phyloP scores from a whole-genome alignment of 2,797 vertebrate species.

The Pachyuromys duprasi region DNA sequence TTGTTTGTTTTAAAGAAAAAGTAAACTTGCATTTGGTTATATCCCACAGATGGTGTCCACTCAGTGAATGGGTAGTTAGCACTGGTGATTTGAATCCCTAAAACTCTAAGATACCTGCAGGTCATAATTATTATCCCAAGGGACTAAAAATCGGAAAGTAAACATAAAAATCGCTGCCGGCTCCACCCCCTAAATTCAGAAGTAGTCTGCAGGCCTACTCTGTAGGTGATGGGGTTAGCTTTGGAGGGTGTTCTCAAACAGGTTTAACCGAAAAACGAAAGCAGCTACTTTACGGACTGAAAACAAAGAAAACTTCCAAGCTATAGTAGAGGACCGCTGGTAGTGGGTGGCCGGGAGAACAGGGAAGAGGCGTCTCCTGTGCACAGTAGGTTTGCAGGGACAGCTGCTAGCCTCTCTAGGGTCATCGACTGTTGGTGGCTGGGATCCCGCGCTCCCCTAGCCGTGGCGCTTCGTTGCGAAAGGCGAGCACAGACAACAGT shows the following conservation, averaged over 20 bases:
- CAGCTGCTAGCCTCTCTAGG: not conserved
- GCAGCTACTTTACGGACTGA: not conserved
- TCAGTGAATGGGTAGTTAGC: not conserved
- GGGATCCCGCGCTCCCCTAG: not conserved
- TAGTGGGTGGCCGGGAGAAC: not conserved
- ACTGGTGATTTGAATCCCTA: conserved; percentile 24
- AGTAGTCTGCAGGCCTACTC: not conserved
- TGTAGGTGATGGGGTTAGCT: conserved; percentile 17
- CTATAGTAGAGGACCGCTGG: not conserved
- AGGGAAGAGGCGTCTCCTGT: not conserved
- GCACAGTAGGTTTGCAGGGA: not conserved
- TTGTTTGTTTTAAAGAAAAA: not conserved
- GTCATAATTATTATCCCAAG: not conserved
- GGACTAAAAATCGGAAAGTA: conserved; percentile 30
- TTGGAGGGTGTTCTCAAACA: conserved; percentile 45
- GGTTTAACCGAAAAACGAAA: not conserved
- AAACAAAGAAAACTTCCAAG: not conserved
- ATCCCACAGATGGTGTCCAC: not conserved
- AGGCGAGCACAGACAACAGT: not conserved
- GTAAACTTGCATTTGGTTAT: conserved; percentile 6
- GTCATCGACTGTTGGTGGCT: not conserved
- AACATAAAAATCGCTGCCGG: not conserved
- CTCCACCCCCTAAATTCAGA: not conserved
- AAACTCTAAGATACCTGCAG: not conserved
- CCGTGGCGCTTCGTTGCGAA: not conserved